Conservation (phyloP, 2,797 vertebrate genomes). For the Anguilla marmorata region DNA sequence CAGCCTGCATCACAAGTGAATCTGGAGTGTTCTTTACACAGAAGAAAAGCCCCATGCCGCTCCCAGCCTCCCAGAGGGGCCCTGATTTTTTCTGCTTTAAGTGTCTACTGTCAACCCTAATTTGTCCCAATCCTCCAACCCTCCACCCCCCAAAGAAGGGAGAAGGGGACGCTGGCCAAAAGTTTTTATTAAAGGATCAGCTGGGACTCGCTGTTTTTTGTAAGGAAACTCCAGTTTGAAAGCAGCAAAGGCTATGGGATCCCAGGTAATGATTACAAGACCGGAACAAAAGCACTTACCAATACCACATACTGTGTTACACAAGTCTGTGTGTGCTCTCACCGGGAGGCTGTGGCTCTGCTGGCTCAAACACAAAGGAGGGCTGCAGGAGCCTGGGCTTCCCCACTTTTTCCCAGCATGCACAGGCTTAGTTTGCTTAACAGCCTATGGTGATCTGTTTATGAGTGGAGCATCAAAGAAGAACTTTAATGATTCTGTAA, state of each 20-base stretch:
- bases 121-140: conserved; percentile 78
- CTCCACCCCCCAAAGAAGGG: conserved; percentile 44
- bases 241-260: conserved; percentile 75
- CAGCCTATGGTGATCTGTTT: not conserved
- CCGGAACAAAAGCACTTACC: conserved; percentile 72
- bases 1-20: conserved; percentile 76
- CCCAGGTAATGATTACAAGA: conserved; percentile 79
- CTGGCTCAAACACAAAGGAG: conserved; percentile 14
- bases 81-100: conserved; percentile 83
- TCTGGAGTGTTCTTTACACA: conserved; percentile 81
- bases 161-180: conserved; percentile 71
- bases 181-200: conserved; percentile 82
- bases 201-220: conserved; percentile 73
- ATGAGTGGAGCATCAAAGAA: not conserved
- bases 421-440: not conserved
- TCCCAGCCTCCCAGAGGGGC: conserved; percentile 75
- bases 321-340: conserved; percentile 8
- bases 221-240: conserved; percentile 61
- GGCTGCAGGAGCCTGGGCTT: not conserved
- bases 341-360: not conserved
- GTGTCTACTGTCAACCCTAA: conserved; percentile 86
- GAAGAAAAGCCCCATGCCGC: conserved; percentile 76
- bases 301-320: conserved; percentile 60
- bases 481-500: not conserved
- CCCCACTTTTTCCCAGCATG: not conserved